Evolutionary conservation across 2,888 invertebrate genomes (phyloP).

Genomic region (Apamea anceps): DNA sequence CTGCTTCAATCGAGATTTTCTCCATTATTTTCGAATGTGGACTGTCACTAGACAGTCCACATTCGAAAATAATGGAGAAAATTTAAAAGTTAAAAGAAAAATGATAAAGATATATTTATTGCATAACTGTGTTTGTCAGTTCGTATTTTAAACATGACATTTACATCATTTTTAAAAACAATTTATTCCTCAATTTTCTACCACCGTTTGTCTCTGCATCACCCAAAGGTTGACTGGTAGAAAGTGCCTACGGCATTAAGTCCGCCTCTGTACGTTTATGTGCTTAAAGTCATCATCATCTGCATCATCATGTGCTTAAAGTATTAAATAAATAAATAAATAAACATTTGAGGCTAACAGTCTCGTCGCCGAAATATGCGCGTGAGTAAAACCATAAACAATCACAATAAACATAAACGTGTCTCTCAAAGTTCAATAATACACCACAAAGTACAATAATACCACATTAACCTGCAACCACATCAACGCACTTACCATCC

Average conservation of each 20-base stretch:
- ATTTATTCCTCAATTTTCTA: too few species aligned
- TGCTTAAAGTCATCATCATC: too few species aligned
- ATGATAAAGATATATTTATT: not conserved
- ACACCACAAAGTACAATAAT: not conserved
- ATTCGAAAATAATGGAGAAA: too few species aligned
- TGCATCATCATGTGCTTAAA: too few species aligned
- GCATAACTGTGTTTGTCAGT: not conserved
- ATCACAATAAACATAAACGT: not conserved
- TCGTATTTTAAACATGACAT: not conserved
- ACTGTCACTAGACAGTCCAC: too few species aligned
- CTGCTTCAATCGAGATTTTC: not conserved
- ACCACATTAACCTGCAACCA: constrained; percentile 6
- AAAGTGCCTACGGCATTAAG: too few species aligned
- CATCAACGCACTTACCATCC: constrained; percentile 27
- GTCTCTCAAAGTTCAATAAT: not conserved
- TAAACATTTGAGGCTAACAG: too few species aligned
- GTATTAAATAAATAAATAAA: too few species aligned
- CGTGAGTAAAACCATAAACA: constrained; percentile 8
- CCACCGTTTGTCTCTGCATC: too few species aligned
- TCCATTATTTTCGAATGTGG: not conserved
- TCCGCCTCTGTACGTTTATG: too few species aligned
- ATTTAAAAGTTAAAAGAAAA: not conserved
- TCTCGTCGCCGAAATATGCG: not conserved
- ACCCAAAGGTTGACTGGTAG: too few species aligned
- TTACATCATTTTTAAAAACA: too few species aligned